These are phyloP conservation scores for Polyommatus iphigenia DNA, from an alignment of 2,888 invertebrate species.

Conservation along the genomic window DNA sequence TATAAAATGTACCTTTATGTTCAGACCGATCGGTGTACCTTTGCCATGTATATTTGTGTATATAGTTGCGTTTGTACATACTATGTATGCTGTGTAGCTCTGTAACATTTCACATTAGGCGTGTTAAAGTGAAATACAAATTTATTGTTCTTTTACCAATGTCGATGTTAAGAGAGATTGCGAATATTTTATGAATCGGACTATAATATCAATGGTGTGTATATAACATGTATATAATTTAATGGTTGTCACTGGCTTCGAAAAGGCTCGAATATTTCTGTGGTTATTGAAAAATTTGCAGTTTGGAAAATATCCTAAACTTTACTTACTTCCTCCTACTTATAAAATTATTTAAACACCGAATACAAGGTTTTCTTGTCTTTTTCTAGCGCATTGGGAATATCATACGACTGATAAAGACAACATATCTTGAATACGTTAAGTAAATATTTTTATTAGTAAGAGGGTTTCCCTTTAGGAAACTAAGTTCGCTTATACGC, in stretches of 20 bases:
- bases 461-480: not conserved
- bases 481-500: not conserved
- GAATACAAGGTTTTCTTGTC: not conserved
- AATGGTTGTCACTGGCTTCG: not conserved
- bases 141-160: not conserved
- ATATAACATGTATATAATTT: conserved; percentile 28
- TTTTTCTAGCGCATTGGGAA: not conserved
- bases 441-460: too few species aligned
- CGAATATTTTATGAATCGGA: conserved; percentile 15
- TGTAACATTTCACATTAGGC: conserved; percentile 65
- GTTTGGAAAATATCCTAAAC: not conserved
- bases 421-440: too few species aligned
- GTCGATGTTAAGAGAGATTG: conserved; percentile 18
- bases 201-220: conserved; percentile 21
- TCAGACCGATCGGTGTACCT: conserved; percentile 38
- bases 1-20: not conserved
- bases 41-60: conserved; percentile 65
- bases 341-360: not conserved
- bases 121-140: conserved; percentile 9
- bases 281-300: not conserved
- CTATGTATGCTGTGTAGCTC: conserved; percentile 74
- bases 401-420: not conserved
- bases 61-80: conserved; percentile 75
- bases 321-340: not conserved
- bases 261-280: not conserved